Evolutionary conservation across 2,888 invertebrate genomes (phyloP), one percentile per base, ranked within the genome.

Genomic region (Neelides folsomi): DNA sequence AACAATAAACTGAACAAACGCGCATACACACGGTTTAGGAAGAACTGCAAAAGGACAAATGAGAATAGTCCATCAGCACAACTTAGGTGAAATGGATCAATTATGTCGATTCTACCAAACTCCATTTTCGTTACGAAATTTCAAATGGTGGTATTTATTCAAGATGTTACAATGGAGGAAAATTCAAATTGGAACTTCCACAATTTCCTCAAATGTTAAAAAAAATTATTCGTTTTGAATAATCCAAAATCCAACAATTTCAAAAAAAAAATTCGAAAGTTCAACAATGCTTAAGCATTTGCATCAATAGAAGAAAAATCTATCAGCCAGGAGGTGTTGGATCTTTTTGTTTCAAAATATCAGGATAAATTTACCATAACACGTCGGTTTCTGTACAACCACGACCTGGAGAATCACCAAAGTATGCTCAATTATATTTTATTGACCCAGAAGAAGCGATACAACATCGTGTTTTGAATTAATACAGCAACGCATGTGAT

Each of bases 281-380:
- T 48, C 43, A 60, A 61, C 36, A 57, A 54, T 37, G 46, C 56
- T 8, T 36, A 59, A 2, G 56, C 62, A 10, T 59, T 63, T 43
- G 59, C 56, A n/a, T 65, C 65, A 5, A 54, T 65, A 50, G 57
- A 55, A 48, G 44, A 53, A 48, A 34, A 19, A 47, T 42, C 47
- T 18, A 38, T 13, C 15, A 2, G 49, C 15, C 46, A 51, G 16
- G 41, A 36, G 27, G 44, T 7, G 13, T 52, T 56, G 37, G 58
- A 40, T 40, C 60, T 52, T 54, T 59, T 53, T 45, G 56, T 43
- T 50, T 47, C 36, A 27, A 55, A 34, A 56, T 65, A 49, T 55
- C 63, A 44, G 63, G 63, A 2, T 59, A 62, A 51, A 53, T 63
- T 7, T 52, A 50, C 27, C 53, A 59, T 39, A 54, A 63, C 44